phyloP scores from a whole-genome alignment of 1,140 invertebrate species.

The Hypothenemus hampei region DNA sequence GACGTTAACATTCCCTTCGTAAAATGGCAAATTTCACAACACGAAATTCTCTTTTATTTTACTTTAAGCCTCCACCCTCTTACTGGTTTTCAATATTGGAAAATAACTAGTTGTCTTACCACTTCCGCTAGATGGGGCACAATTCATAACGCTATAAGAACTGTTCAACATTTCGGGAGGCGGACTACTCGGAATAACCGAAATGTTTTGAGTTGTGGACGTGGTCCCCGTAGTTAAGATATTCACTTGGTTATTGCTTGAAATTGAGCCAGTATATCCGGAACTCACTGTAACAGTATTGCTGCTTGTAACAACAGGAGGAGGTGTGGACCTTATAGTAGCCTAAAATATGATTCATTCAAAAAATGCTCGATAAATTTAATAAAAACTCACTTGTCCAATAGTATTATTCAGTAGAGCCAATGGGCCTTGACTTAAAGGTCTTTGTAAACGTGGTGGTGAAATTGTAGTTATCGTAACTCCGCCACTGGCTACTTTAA shows the following conservation, averaged over 20 bases:
- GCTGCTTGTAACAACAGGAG: conserved; percentile 22
- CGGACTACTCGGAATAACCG: conserved; percentile 37
- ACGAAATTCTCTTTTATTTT: too few relatives aligned
- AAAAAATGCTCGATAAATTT: neutral
- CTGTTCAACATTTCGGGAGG: conserved; percentile 35
- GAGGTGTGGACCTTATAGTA: conserved; percentile 2
- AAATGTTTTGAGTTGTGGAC: conserved; percentile 37
- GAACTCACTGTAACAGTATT: conserved; percentile 41
- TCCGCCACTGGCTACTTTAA: conserved; percentile 53
- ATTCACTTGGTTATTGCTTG: conserved; percentile 38
- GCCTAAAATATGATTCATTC: neutral
- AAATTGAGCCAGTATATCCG: conserved; percentile 38
- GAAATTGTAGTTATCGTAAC: conserved; percentile 60
- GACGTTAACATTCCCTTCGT: conserved; percentile 46
- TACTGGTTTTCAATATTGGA: too few relatives aligned
- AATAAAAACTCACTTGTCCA: conserved; percentile 32
- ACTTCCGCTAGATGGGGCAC: conserved; percentile 25
- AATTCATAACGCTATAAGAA: conserved; percentile 17
- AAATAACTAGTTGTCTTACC: too few relatives aligned
- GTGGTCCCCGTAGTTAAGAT: conserved; percentile 37
- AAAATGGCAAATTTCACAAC: too few relatives aligned
- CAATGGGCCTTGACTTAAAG: conserved; percentile 50
- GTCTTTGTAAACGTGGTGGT: conserved; percentile 48
- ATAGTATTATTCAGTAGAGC: conserved; percentile 43
- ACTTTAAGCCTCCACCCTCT: too few relatives aligned